These are phyloP conservation scores for Dufourea novaeangliae DNA, from an alignment of 1,140 invertebrate genomes.

Conservation along the genomic window DNA sequence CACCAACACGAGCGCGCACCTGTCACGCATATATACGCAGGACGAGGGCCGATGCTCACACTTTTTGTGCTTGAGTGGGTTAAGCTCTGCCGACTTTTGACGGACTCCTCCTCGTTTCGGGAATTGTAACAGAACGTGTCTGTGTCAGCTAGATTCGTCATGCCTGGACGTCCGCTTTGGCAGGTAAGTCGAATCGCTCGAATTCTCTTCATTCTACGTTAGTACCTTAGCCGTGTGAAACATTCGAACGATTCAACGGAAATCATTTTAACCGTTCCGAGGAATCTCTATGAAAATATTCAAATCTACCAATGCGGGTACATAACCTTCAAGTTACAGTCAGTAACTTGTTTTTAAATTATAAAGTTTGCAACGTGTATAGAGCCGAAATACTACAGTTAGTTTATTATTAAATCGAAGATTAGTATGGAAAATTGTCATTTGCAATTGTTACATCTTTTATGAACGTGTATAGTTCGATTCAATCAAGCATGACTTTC, in stretches of 20 bases:
- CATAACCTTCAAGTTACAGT: neutral
- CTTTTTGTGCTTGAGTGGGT: conserved; percentile 74
- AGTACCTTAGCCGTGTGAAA: neutral
- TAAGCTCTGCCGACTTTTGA: conserved; percentile 44
- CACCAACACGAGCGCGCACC: conserved; percentile 70
- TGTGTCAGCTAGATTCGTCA: conserved; percentile 45
- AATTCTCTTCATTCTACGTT: neutral
- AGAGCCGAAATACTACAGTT: too few relatives aligned
- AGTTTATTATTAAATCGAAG: too few relatives aligned
- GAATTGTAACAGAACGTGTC: conserved; percentile 45
- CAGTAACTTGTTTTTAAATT: too few relatives aligned
- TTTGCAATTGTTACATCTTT: too few relatives aligned
- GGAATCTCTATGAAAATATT: too few relatives aligned
- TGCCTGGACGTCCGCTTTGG: conserved; percentile 79
- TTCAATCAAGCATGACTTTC: neutral
- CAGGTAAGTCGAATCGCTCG: conserved; percentile 69
- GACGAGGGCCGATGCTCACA: conserved; percentile 66
- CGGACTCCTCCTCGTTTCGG: neutral
- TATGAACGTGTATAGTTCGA: too few relatives aligned
- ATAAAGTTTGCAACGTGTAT: too few relatives aligned
- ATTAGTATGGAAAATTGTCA: neutral
- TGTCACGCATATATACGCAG: conserved; percentile 78
- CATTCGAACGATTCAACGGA: neutral
- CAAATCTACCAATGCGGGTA: neutral
- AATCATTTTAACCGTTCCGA: too few relatives aligned